phyloP scores from a whole-genome alignment of 2,888 invertebrate genomes.

The Zeuzera pyrina region DNA sequence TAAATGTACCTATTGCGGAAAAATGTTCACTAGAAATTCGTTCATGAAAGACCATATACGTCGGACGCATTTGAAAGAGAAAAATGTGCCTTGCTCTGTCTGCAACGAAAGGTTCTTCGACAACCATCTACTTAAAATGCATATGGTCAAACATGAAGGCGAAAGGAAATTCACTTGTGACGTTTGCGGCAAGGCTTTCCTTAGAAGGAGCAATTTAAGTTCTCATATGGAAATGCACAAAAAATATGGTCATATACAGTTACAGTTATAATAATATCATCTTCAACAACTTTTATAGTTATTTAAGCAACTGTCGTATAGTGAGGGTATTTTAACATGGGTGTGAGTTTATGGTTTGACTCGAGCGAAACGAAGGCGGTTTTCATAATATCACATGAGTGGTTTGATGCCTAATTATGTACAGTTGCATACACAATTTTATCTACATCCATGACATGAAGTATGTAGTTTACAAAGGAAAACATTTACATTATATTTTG shows the following conservation, averaged over 20 bases:
- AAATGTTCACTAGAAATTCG: conserved; percentile 60
- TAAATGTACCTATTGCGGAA: conserved; percentile 48
- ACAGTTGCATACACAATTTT: no score
- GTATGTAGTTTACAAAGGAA: no score
- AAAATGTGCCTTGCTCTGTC: conserved; percentile 51
- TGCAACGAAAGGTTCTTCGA: conserved; percentile 59
- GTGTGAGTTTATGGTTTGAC: no score
- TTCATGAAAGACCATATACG: conserved; percentile 60
- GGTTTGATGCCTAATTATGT: no score
- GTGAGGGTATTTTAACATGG: no score
- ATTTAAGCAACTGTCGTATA: no score
- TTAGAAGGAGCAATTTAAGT: conserved; percentile 72
- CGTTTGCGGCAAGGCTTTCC: conserved; percentile 71
- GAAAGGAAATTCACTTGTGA: conserved; percentile 70
- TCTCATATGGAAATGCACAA: conserved; percentile 71
- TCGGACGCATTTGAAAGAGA: conserved; percentile 59
- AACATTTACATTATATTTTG: no score
- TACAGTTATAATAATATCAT: background rate
- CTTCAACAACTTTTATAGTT: no score
- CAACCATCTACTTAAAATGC: conserved; percentile 49
- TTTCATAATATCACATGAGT: no score
- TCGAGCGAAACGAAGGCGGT: no score
- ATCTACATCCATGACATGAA: no score
- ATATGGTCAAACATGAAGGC: conserved; percentile 69
- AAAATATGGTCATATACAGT: conserved; percentile 42